These are phyloP conservation scores for Philhelius pedissequus DNA, from an alignment of 2,888 invertebrate genomes.

Conservation along the genomic window DNA sequence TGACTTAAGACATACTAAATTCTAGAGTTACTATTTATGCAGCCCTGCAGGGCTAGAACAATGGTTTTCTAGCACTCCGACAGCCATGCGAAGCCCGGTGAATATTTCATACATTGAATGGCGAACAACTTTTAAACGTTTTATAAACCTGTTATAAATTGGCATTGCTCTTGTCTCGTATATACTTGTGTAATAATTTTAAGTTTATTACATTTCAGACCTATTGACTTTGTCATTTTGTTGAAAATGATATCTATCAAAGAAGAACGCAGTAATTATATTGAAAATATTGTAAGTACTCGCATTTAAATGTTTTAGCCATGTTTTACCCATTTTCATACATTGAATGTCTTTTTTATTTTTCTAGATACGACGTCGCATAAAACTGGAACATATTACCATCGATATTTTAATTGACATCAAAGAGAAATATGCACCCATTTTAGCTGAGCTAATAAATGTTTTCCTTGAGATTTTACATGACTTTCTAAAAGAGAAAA, in stretches of 20 bases:
- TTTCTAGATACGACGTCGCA: slow-evolving; percentile 79
- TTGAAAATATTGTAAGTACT: slow-evolving; percentile 82
- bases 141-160: too few relatives aligned
- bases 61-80: too few relatives aligned
- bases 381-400: slow-evolving; percentile 82
- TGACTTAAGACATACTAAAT: too few relatives aligned
- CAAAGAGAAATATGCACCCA: slow-evolving; percentile 81
- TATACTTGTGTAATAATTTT: background rate
- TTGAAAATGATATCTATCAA: slow-evolving; percentile 83
- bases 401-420: slow-evolving; percentile 81
- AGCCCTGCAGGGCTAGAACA: too few relatives aligned
- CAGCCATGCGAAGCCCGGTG: too few relatives aligned
- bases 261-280: slow-evolving; percentile 82
- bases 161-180: too few relatives aligned
- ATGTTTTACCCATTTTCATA: background rate
- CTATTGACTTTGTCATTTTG: slow-evolving; percentile 85
- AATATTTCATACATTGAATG: too few relatives aligned
- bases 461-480: slow-evolving; percentile 81
- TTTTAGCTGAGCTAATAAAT: slow-evolving; percentile 81
- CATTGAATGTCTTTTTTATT: background rate
- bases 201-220: slow-evolving; percentile 77
- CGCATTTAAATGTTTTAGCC: background rate
- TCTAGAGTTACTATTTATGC: too few relatives aligned
- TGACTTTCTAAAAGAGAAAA: slow-evolving; percentile 80
- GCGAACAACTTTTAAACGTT: too few relatives aligned